phyloP scores from a whole-genome alignment of 2,113 vertebrate genomes.

The Amphiprion ocellaris region DNA sequence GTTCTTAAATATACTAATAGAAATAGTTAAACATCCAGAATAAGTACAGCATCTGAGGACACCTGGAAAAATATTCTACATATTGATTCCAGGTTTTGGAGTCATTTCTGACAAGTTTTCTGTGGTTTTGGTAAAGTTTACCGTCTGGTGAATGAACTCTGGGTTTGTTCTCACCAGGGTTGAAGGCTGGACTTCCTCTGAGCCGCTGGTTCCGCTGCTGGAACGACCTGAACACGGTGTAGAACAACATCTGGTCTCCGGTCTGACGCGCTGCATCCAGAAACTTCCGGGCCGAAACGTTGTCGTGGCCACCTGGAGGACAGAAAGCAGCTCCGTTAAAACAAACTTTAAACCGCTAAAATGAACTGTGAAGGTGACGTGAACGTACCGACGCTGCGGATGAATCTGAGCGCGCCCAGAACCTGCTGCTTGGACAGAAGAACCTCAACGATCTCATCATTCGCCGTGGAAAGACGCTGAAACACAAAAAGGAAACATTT shows the following conservation, averaged over 20 bases:
- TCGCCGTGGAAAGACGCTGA: constrained; percentile 96
- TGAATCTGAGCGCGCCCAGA: constrained; percentile 93
- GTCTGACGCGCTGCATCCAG: constrained; percentile 95
- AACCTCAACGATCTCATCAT: constrained; percentile 98
- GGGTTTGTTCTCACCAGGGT: constrained; percentile 73
- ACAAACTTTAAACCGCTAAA: no score
- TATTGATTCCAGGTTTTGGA: no score
- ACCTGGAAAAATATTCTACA: no score
- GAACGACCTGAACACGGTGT: constrained; percentile 96
- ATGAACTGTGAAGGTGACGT: no score
- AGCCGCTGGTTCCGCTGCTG: constrained; percentile 95
- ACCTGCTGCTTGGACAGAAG: constrained; percentile 98
- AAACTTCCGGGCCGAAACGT: constrained; percentile 94
- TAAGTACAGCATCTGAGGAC: no score
- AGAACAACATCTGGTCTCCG: constrained; percentile 95
- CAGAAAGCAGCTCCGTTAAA: neutral
- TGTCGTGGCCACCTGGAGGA: constrained; percentile 87
- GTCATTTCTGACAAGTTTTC: no score
- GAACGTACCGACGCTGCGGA: constrained; percentile 90
- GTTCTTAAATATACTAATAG: no score
- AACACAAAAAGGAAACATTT: constrained; percentile 1
- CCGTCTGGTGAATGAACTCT: no score
- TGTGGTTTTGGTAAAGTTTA: no score
- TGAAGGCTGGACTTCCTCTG: constrained; percentile 92
- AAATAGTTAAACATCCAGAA: no score